Evolutionary conservation across 1,140 invertebrate species (phyloP).

Genomic region (Cotesia vestalis): DNA sequence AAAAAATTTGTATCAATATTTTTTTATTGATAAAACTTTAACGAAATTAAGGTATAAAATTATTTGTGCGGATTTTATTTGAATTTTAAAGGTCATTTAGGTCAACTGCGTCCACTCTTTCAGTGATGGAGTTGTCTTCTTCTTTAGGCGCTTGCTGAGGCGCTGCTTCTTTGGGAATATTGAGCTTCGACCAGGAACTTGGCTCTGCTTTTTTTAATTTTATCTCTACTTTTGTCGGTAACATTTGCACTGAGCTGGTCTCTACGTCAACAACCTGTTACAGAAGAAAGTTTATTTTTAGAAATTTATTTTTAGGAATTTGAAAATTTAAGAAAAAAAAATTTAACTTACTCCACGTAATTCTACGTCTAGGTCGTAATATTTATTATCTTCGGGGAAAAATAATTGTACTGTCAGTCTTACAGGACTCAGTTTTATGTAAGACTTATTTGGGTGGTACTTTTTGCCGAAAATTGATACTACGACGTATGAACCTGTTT

Average conservation of each 20-base stretch:
- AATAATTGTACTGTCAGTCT: slow-evolving; percentile 78
- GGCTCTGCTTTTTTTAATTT: slow-evolving; percentile 88
- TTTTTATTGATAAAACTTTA: too few relatives aligned
- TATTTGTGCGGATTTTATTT: neutral
- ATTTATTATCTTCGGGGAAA: slow-evolving; percentile 81
- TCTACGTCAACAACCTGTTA: slow-evolving; percentile 75
- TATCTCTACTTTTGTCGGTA: slow-evolving; percentile 95
- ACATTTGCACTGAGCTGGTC: slow-evolving; percentile 79
- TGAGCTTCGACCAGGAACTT: slow-evolving; percentile 81
- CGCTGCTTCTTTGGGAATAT: slow-evolving; percentile 67
- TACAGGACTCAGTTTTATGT: slow-evolving; percentile 86
- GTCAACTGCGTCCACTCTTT: slow-evolving; percentile 65
- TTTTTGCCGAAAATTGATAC: slow-evolving; percentile 92
- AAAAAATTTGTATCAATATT: too few relatives aligned
- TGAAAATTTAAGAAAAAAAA: too few relatives aligned
- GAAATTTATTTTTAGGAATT: too few relatives aligned
- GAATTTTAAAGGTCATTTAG: slow-evolving; percentile 50
- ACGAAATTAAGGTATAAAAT: too few relatives aligned
- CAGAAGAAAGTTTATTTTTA: too few relatives aligned
- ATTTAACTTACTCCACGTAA: slow-evolving; percentile 79
- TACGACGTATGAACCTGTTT: slow-evolving; percentile 83
- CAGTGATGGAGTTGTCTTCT: slow-evolving; percentile 47
- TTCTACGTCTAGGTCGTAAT: slow-evolving; percentile 84
- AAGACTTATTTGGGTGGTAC: slow-evolving; percentile 80
- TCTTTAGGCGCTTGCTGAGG: slow-evolving; percentile 26